These are phyloP conservation scores for Syrmaticus mikado DNA, from an alignment of 2,113 vertebrate species.

Conservation along the genomic window DNA sequence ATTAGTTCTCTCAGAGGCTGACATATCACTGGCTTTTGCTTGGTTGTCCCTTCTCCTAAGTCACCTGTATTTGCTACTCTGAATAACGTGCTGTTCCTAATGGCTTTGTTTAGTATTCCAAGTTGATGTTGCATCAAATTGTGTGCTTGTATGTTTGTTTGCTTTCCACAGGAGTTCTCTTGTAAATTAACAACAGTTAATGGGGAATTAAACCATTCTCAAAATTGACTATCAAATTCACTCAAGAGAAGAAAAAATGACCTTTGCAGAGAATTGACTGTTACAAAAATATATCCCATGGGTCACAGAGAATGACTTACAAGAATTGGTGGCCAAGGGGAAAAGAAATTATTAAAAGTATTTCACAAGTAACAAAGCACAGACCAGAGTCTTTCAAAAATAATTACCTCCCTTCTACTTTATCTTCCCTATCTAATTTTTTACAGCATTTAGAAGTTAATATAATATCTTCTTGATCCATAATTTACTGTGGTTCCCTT, in stretches of 20 bases:
- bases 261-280: conserved; percentile 61
- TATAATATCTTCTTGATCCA: background rate
- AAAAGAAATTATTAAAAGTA: conserved; percentile 59
- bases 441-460: conserved; percentile 51
- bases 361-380: conserved; percentile 50
- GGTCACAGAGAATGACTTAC: conserved; percentile 20
- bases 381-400: background rate
- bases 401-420: conserved; percentile 13
- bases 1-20: background rate
- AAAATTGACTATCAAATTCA: conserved; percentile 63
- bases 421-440: background rate
- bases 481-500: background rate
- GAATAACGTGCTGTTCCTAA: conserved; percentile 45
- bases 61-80: conserved; percentile 56
- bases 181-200: conserved; percentile 71
- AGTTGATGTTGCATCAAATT: conserved; percentile 67
- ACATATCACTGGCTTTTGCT: background rate
- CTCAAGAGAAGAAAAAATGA: conserved; percentile 34
- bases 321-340: background rate
- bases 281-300: conserved; percentile 53
- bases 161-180: conserved; percentile 50
- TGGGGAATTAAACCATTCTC: conserved; percentile 64
- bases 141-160: conserved; percentile 29
- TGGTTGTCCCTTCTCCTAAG: background rate
- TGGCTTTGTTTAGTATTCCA: conserved; percentile 58